Evolutionary conservation across 1,140 invertebrate species (phyloP), one percentile per base, ranked within the genome.

Genomic region (Rhynchophorus ferrugineus): DNA sequence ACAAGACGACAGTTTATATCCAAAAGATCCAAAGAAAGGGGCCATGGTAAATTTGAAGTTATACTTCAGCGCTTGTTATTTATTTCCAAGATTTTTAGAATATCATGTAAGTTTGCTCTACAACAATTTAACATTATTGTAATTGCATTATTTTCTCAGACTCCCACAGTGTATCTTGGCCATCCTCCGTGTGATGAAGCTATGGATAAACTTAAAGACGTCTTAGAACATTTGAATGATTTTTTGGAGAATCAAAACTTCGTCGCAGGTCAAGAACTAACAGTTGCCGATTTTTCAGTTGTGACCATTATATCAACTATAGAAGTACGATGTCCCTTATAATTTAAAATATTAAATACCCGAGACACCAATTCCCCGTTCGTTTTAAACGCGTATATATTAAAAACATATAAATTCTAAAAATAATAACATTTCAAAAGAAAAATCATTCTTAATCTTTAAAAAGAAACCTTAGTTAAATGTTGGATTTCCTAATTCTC

Each of bases 251-350:
- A 58, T 1, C 62, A 55, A 3, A 46, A 58, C 22, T 75, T 66
- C 57, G 59, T 69, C 8, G 71, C 68, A n/a, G 72, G 71, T n/a
- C 56, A 68, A 9, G 46, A 67, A 37, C 50, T 79, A 19, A 80
- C 78, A 3, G 64, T 80, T 19, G 78, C 78, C 16, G 78, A 75
- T 59, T 69, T 72, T 45, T 53, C 65, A 19, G 63, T 71, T 6
- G 56, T 62, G 8, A 37, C 61, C 3, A 56, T 61, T 11, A 58
- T 70, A 11, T 54, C 55, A 17, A 59, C 64, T 17, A 49, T 49
- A 33, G 43, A 61, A 38, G 57, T 62, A 56, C 53, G 34, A n/a
- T n/a, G n/a, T n/a, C n/a, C n/a, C n/a, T n/a, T n/a, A n/a, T n/a
- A n/a, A n/a, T n/a, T n/a, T n/a, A n/a, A n/a, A n/a, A n/a, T n/a